Conservation (phyloP, 2,888 invertebrate species). For the Leptinotarsa peninsularis region DNA sequence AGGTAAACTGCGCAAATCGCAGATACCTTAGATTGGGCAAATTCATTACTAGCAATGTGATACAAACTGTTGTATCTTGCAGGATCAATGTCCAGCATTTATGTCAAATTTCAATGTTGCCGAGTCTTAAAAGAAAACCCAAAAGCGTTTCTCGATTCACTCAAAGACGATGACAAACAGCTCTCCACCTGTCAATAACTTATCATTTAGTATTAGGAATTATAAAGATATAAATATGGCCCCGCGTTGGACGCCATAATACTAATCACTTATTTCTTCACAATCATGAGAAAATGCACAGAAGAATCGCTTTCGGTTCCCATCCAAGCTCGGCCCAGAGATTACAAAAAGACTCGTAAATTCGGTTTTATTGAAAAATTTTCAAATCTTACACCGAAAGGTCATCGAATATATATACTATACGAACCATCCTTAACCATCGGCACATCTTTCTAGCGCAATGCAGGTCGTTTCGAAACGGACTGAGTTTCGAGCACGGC, state of each 20-base stretch:
- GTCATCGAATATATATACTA: slow-evolving; percentile 49
- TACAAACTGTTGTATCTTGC: slow-evolving; percentile 17
- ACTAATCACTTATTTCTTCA: neutral
- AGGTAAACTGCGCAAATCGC: neutral
- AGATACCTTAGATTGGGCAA: slow-evolving; percentile 19
- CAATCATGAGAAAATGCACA: no score
- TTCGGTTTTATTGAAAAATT: slow-evolving; percentile 43
- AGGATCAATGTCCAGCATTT: slow-evolving; percentile 16
- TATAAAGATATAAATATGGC: neutral
- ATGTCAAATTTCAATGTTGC: slow-evolving; percentile 12
- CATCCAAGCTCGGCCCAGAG: neutral
- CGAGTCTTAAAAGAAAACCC: neutral
- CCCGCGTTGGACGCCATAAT: slow-evolving; percentile 8
- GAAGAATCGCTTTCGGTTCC: slow-evolving; percentile 1
- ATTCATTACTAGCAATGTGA: slow-evolving; percentile 1
- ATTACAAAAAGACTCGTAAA: slow-evolving; percentile 33
- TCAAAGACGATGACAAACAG: no score
- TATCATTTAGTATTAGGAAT: neutral
- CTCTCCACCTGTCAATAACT: no score
- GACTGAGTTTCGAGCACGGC: slow-evolving; percentile 24
- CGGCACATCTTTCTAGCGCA: slow-evolving; percentile 36
- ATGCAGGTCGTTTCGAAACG: slow-evolving; percentile 32
- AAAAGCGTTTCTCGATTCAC: neutral
- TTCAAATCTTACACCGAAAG: slow-evolving; percentile 51
- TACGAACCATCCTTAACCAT: slow-evolving; percentile 53